phyloP scores from a whole-genome alignment of 2,888 invertebrate species.

The Ophion obscuratus region DNA sequence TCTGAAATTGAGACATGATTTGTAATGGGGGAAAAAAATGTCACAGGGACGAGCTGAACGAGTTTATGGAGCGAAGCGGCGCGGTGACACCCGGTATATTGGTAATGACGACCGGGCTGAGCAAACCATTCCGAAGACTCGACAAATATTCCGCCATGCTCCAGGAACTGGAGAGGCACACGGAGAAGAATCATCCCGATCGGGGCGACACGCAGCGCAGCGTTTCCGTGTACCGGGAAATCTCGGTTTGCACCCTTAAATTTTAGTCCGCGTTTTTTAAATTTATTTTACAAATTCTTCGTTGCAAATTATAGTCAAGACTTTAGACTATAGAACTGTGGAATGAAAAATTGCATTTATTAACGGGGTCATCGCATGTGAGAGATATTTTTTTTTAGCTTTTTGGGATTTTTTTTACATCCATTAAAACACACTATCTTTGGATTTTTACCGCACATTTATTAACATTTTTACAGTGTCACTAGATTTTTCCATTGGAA shows the following conservation, averaged over 20 bases:
- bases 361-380: too few relatives aligned
- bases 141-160: constrained; percentile 97
- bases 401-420: background rate
- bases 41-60: constrained; percentile 91
- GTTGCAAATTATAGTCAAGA: too few relatives aligned
- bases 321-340: too few relatives aligned
- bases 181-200: constrained; percentile 97
- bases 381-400: background rate
- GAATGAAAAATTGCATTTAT: too few relatives aligned
- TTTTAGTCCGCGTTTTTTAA: background rate
- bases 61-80: constrained; percentile 95
- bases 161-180: constrained; percentile 97
- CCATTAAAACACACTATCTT: too few relatives aligned
- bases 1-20: background rate
- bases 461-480: too few relatives aligned
- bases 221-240: constrained; percentile 96
- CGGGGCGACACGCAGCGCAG: constrained; percentile 98
- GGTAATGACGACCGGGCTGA: constrained; percentile 95
- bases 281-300: background rate
- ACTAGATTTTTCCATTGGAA: too few relatives aligned
- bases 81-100: constrained; percentile 94
- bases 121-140: constrained; percentile 96
- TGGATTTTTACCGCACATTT: too few relatives aligned
- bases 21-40: constrained; percentile 8
- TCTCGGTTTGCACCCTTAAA: constrained; percentile 89